Conservation (phyloP, 2,797 vertebrate genomes). For the Spea hammondii region DNA sequence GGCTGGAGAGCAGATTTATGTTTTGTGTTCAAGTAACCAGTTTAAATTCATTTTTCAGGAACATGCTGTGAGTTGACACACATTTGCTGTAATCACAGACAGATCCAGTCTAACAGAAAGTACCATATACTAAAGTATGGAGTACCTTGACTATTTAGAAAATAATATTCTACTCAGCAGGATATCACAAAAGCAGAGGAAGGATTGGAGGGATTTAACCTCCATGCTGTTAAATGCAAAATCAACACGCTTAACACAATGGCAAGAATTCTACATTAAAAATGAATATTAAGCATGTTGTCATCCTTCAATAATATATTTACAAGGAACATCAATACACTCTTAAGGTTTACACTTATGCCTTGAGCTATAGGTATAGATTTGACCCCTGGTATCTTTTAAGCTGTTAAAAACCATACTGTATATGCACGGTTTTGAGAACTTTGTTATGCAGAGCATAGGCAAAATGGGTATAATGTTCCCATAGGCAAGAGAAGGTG, state of each 20-base stretch:
- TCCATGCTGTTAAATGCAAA: background rate
- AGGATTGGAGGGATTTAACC: background rate
- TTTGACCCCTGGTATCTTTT: no score
- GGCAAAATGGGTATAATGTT: no score
- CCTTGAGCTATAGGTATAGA: no score
- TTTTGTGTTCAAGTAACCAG: conserved; percentile 19
- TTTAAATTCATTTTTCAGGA: conserved; percentile 12
- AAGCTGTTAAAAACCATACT: no score
- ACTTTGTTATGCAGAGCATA: no score
- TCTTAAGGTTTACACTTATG: no score
- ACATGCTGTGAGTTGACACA: conserved; percentile 36
- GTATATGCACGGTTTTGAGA: no score
- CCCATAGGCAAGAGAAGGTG: no score
- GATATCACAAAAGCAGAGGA: background rate
- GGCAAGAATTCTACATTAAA: no score
- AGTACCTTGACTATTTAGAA: conserved; percentile 7
- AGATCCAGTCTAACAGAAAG: background rate
- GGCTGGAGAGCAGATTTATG: conserved; percentile 7
- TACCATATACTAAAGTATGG: conserved; percentile 3
- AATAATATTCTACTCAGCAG: conserved; percentile 15
- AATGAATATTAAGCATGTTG: no score
- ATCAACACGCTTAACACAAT: background rate
- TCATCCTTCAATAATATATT: no score
- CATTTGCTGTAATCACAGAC: conserved; percentile 20
- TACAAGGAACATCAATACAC: no score